A percentile compares a stretch with the other conserved stretches of the same genome.
phyloP scores from a whole-genome alignment of 2,797 vertebrate genomes.

The Xerus rutilus region DNA sequence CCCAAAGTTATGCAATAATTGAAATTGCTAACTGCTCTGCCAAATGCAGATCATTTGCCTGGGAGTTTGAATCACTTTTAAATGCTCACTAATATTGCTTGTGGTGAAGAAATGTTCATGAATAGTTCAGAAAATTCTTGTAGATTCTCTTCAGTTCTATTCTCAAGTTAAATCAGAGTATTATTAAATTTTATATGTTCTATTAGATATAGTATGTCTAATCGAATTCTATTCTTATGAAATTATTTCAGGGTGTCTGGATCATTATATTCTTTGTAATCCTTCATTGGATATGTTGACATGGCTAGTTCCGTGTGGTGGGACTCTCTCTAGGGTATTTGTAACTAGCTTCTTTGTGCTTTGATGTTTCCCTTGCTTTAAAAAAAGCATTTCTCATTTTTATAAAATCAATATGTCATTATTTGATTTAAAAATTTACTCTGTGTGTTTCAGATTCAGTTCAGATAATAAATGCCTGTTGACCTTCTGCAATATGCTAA shows the following conservation, averaged over 20 bases:
- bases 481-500: neutral
- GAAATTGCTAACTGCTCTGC: conserved; percentile 71
- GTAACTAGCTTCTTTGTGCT: conserved; percentile 17
- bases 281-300: neutral
- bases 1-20: conserved; percentile 70
- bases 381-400: conserved; percentile 52
- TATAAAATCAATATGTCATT: conserved; percentile 57
- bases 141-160: conserved; percentile 13
- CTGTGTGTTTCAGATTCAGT: conserved; percentile 56
- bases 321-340: conserved; percentile 8
- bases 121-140: conserved; percentile 62
- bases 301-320: neutral
- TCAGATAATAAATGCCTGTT: neutral
- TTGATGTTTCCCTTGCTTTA: conserved; percentile 25
- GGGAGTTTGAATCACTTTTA: conserved; percentile 66
- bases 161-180: conserved; percentile 27
- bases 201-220: conserved; percentile 38
- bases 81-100: conserved; percentile 69
- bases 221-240: conserved; percentile 41
- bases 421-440: neutral
- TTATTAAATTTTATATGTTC: conserved; percentile 63
- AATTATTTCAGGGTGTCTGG: conserved; percentile 34
- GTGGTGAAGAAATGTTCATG: conserved; percentile 34
- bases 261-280: conserved; percentile 19
- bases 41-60: conserved; percentile 69